Conservation (phyloP, 2,888 invertebrate genomes). For the Clepsis dumicolana region DNA sequence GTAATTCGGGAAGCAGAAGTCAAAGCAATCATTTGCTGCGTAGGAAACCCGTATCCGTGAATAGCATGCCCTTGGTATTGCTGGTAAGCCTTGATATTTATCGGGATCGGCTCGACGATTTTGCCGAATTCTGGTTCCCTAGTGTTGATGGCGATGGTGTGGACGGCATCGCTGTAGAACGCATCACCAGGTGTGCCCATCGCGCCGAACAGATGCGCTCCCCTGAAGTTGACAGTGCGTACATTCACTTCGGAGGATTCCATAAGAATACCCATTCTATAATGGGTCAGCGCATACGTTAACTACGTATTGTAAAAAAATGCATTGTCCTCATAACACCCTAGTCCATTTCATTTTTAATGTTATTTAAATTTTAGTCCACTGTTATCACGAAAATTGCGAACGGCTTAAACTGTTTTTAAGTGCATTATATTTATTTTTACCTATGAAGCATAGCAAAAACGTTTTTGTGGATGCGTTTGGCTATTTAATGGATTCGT, state of each 20-base stretch:
- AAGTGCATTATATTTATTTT: conserved; percentile 11
- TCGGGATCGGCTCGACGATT: conserved; percentile 75
- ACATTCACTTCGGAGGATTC: conserved; percentile 79
- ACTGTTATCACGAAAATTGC: conserved; percentile 30
- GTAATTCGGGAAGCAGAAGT: conserved; percentile 57
- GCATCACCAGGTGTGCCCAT: conserved; percentile 72
- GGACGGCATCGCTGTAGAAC: conserved; percentile 70
- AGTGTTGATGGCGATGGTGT: conserved; percentile 76
- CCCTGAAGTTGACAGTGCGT: conserved; percentile 72
- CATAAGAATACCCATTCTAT: conserved; percentile 85
- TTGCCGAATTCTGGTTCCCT: conserved; percentile 79
- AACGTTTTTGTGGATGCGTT: conserved; percentile 17
- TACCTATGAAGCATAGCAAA: conserved; percentile 10
- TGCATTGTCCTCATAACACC: conserved; percentile 60
- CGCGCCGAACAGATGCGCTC: conserved; percentile 67
- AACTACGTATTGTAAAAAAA: conserved; percentile 59
- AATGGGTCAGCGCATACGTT: conserved; percentile 61
- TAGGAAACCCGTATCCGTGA: conserved; percentile 65
- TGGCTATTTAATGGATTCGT: background rate
- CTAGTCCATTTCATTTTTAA: conserved; percentile 61
- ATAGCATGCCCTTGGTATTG: conserved; percentile 63
- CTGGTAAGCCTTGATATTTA: conserved; percentile 72
- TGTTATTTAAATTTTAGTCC: conserved; percentile 24
- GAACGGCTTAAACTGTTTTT: conserved; percentile 18
- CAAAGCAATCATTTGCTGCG: conserved; percentile 61